Evolutionary conservation across 1,140 invertebrate species (phyloP), one percentile per base, ranked within the genome.

Genomic region (Drosophila ironensis): DNA sequence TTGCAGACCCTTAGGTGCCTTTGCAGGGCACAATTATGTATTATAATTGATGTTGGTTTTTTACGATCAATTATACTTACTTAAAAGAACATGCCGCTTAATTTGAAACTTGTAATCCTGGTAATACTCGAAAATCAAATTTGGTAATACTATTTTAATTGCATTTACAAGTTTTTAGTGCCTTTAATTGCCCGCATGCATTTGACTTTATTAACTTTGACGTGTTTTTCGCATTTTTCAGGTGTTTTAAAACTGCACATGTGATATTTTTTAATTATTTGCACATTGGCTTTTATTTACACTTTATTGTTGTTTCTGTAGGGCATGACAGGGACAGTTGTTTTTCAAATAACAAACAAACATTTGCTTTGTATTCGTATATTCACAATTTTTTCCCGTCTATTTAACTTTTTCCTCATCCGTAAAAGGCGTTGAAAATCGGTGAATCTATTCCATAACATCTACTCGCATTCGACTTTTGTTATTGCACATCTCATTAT

Each of bases 341-440:
- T 20, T 22, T 14, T 33, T 40, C 11, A 12, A 51, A 40, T 38
- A 6, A 8, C 40, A 22, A 42, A 22, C 25, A 45, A 24, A 37
- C 7, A 22, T 12, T 67, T 61, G n/a, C n/a, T n/a, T n/a, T n/a
- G n/a, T n/a, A n/a, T 12, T 22, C 6, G 38, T 45, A 51, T 48
- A 12, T 44, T 40, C 30, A 47, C 30, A 4, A 50, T 66, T 8
- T 40, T 53, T 59, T 12, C n/a, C 37, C 5, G 9, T 17, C 17
- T 20, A 11, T 38, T 48, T 38, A 35, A 22, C 22, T 44, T 47
- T 51, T 51, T 25, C 35, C 38, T 20, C 19, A 40, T 5, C 12
- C 30, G 33, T 72, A n/a, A 30, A 12, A 46, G 35, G 51, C 47
- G 37, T 59, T 41, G 2, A 41, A 48, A 72, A 68, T 57, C 33